Evolutionary conservation across 2,888 invertebrate genomes (phyloP).

Genomic region (Limnephilus auricula): DNA sequence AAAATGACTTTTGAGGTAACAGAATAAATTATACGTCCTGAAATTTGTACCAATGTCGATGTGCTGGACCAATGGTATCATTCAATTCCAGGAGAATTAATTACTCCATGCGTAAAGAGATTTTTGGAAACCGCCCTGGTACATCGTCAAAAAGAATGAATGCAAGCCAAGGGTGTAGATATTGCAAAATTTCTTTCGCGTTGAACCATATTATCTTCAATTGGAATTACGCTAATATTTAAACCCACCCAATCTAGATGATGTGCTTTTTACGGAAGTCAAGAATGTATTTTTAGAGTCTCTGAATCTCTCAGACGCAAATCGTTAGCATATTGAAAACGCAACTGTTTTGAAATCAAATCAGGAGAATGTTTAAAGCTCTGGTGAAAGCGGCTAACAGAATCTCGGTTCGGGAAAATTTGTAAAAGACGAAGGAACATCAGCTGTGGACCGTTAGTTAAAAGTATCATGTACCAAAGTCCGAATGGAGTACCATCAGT

Average conservation of each 20-base stretch:
- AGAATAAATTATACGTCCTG: neutral
- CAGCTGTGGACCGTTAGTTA: slow-evolving; percentile 4
- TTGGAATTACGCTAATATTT: neutral
- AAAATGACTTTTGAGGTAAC: neutral
- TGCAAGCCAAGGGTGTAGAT: neutral
- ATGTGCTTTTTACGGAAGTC: neutral
- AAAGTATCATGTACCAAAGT: neutral
- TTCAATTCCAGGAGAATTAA: neutral
- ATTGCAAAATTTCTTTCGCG: neutral
- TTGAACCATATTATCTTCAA: neutral
- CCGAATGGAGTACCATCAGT: neutral
- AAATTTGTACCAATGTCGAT: neutral
- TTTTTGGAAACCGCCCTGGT: neutral
- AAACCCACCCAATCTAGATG: no score
- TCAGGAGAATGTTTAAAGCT: neutral
- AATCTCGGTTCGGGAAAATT: neutral
- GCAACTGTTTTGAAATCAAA: neutral
- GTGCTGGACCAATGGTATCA: neutral
- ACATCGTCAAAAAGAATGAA: neutral
- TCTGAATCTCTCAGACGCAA: neutral
- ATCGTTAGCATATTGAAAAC: neutral
- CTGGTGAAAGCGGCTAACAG: neutral
- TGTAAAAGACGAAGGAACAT: neutral
- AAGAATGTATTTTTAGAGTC: neutral
- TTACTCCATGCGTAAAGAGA: neutral